Evolutionary conservation across 2,797 vertebrate species (phyloP), one percentile per base, ranked within the genome.

Genomic region (Cirrhinus molitorella): DNA sequence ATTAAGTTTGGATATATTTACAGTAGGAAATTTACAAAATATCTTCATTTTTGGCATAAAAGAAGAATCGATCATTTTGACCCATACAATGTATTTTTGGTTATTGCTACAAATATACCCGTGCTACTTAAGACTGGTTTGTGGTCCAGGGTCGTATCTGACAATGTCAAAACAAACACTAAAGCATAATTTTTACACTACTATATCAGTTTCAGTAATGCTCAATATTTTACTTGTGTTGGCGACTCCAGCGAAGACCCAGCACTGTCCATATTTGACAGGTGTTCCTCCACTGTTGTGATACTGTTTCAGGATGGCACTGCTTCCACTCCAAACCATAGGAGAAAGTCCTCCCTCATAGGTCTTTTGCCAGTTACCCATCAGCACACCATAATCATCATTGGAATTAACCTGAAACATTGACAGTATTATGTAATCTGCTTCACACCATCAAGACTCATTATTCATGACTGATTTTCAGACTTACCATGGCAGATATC

Each of bases 181-280:
- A 45, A 45, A 12, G n/a, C n/a, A n/a, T n/a, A n/a, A n/a, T n/a
- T n/a, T n/a, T n/a, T n/a, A n/a, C n/a, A 45, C 43, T 45, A 45
- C 43, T 45, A 3, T 47, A 47, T 47, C 0, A 47, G 4, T 57
- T 59, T 59, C 5, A 59, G 11, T 59, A 25, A 59, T 5, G 1
- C 11, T 59, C 1, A 23, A n/a, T 12, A 59, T 12, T 86, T 43
- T 19, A 95, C 94, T 95, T 89, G 96, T 94, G 0, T 94, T 97
- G 87, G 95, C 91, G 6, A 97, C 91, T 0, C 96, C 97, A 8
- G 95, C 95, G 78, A 98, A 98, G 55, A 97, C 94, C 97, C 97
- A 97, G 87, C 97, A 97, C 88, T 98, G 97, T 61, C 96, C 97
- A 0, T 94, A 98, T 79, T 93, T 93, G 3, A 98, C 95, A 0